A percentile compares a stretch with the other conserved stretches of the same genome.
Evolutionary conservation across 2,888 invertebrate species (phyloP).

Genomic region (Polietes domitor): DNA sequence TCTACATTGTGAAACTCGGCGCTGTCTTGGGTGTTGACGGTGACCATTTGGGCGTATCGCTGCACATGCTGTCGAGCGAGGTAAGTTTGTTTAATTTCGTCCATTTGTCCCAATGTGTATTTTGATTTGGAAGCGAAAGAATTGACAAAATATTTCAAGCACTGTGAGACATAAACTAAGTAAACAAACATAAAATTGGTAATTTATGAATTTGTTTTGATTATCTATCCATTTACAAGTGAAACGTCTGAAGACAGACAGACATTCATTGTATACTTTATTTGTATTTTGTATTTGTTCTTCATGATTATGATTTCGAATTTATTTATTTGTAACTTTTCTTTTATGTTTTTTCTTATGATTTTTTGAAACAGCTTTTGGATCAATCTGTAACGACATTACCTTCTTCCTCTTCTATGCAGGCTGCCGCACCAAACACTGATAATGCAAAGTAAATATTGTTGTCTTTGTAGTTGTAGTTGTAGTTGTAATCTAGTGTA

Average conservation of each 20-base stretch:
- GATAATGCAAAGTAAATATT: slow-evolving; percentile 85
- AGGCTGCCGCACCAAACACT: slow-evolving; percentile 82
- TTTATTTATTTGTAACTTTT: slow-evolving; percentile 72
- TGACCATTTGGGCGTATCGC: slow-evolving; percentile 82
- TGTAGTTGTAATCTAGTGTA: slow-evolving; percentile 65
- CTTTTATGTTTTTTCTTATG: slow-evolving; percentile 74
- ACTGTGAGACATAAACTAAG: slow-evolving; percentile 16
- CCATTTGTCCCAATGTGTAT: too few species aligned
- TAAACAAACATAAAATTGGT: slow-evolving; percentile 23
- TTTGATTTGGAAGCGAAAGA: not conserved
- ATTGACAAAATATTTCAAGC: slow-evolving; percentile 10
- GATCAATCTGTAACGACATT: slow-evolving; percentile 84
- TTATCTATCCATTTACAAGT: not conserved
- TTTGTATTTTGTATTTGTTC: slow-evolving; percentile 41
- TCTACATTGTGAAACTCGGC: slow-evolving; percentile 91
- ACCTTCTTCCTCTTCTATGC: slow-evolving; percentile 81
- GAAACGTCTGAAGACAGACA: slow-evolving; percentile 6
- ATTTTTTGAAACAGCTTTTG: slow-evolving; percentile 86
- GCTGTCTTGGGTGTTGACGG: slow-evolving; percentile 88
- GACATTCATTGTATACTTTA: slow-evolving; percentile 10
- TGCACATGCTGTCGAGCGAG: slow-evolving; percentile 83
- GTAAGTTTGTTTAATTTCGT: slow-evolving; percentile 81
- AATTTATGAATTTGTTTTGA: slow-evolving; percentile 29
- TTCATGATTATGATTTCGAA: slow-evolving; percentile 57
- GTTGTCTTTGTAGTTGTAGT: slow-evolving; percentile 71